These are phyloP conservation scores for Pangasius larnaudii DNA, from an alignment of 2,797 vertebrate genomes.

Conservation along the genomic window DNA sequence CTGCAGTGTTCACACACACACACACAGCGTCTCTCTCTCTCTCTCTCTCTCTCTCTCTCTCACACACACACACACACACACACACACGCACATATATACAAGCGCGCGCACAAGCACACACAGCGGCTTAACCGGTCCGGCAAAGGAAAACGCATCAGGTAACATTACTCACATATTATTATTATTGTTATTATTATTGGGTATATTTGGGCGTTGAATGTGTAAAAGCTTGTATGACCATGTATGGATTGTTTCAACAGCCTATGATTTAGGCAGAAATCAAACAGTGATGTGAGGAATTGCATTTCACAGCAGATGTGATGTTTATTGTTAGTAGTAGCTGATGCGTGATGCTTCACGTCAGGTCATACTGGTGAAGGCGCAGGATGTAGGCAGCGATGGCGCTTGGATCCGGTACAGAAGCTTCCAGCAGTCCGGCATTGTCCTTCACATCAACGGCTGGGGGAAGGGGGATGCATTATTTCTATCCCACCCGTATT, in stretches of 20 bases:
- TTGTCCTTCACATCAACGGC: background rate
- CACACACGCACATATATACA: background rate
- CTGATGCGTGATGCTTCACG: background rate
- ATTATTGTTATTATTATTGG: too few species aligned
- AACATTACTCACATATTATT: background rate
- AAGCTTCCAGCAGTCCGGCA: background rate
- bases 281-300: background rate
- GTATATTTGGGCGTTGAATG: background rate
- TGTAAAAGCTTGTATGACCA: background rate
- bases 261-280: background rate
- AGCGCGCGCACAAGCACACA: background rate
- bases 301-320: background rate
- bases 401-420: background rate
- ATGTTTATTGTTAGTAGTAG: background rate
- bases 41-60: too few species aligned
- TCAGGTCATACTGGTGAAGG: background rate
- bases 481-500: background rate
- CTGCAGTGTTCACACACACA: constrained; percentile 18
- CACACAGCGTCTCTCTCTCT: background rate
- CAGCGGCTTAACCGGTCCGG: background rate
- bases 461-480: background rate
- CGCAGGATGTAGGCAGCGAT: background rate
- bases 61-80: background rate
- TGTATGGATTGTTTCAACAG: background rate
- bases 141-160: background rate